Base-by-base conservation (phyloP, 2,113 vertebrate genomes). In the Erinaceus europaeus region DNA sequence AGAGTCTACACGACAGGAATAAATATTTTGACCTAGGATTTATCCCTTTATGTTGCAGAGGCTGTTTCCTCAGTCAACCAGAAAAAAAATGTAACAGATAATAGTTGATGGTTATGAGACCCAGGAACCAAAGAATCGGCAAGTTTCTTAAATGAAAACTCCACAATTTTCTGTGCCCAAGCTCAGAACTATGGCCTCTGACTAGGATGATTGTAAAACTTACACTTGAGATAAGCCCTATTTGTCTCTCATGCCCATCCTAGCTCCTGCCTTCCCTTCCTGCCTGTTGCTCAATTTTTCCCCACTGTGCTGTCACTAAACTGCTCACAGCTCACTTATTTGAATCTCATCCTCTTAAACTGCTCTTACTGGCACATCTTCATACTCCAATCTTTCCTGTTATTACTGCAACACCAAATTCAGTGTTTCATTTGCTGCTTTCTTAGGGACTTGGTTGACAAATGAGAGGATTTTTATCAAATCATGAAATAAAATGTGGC, bases 11-110 rank as follows among this genome's bases (percentile, higher is more conserved):
- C 59, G 18, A 52, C 79, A 71, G n/a, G 44, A 87, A 91, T 72
- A 79, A 64, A 78, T 88, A 75, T 84, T 93, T 73, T 82, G 14
- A 65, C 44, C 57, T 79, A 36, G 40, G 77, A 87, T 93, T 57
- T 86, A 82, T 90, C 29, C 17, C 36, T 36, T 38, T 62, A 38
- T 82, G 48, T 83, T 3, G 2, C 25, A 52, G 74, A 94, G 62
- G 29, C 61, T 72, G 29, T 53, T n/a, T 74, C 55, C 83, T 73
- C 27, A 92, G 59, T 50, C 85, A 89, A 68, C 53, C 40, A 50
- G 76, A 68, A 81, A 4, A 27, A 82, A 89, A 42, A 9, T 11
- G 14, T 27, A 40, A 78, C n/a, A 72, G 18, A 44, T 40, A 86
- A 80, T 87, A 84, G 53, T 34, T 36, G 74, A 67, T 27, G 44